Evolutionary conservation across 2,888 invertebrate genomes (phyloP), one percentile per base, ranked within the genome.

Genomic region (Brachypalpus laphriformis): DNA sequence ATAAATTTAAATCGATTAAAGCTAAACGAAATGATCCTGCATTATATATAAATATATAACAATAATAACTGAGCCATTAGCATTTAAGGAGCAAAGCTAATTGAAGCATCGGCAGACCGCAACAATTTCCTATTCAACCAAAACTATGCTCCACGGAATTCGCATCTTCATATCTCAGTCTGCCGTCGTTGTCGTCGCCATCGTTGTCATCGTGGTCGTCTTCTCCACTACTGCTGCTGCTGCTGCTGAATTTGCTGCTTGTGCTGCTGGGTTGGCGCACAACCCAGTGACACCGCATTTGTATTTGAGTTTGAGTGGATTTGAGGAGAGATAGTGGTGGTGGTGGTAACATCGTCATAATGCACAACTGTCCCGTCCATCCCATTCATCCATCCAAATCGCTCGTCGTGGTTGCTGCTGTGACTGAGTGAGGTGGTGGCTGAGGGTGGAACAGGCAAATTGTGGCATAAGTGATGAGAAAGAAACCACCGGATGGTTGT

Each of bases 401-500:
- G 45, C 20, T 71, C 20, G 18, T 77, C 34, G 68, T 80, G 74
- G 83, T 83, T 74, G 83, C 74, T 74, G 83, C 74, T 74, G 61
- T 54, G 63, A 77, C 56, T 78, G 78, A 59, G 25, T 47, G 47
- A 47, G 47, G 59, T 72, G 61, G 56, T 63, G 56, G 28, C 42
- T 49, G 22, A 20, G 45, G 47, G 37, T 25, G 56, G 25, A 59
- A 57, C 31, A 68, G 72, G 72, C 61, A 72, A 72, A 82, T 70
- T 78, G 83, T 74, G 74, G 83, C 80, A 80, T 74, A 74, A 83
- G 68, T 83, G 83, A 83, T 83, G 78, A 83, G 78, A 70, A 75
- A 80, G 68, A 80, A 83, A 83, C 83, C 83, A 80, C 83, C 74
- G 78, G 78, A 80, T 83, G 74, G 74, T 65, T 80, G 74, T 80